Evolutionary conservation across 2,797 vertebrate genomes (phyloP), one percentile per base, ranked within the genome.

Genomic region (Tragopan temminckii): DNA sequence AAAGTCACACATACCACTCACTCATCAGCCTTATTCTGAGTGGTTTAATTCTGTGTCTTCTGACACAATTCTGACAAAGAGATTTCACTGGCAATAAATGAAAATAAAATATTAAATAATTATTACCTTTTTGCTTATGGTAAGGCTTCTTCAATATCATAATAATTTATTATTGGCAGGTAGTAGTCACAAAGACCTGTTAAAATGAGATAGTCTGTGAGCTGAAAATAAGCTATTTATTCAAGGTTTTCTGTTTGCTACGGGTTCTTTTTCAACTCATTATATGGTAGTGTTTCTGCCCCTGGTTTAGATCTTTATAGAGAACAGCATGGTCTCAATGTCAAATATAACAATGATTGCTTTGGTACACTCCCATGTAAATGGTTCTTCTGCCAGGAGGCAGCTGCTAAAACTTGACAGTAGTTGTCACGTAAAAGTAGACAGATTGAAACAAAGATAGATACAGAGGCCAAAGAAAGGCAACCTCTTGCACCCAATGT

Each of bases 151-250:
- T 48, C 31, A 72, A 53, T 52, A 55, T 81, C 25, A 3, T 57
- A 59, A 45, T 52, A 91, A 75, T 20, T 8, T 70, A n/a, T 31
- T 76, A 78, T 45, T 93, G 45, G 16, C 68, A 58, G 57, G 36
- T 42, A 74, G 61, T 31, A 94, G 70, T 63, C 71, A 82, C 29
- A 86, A 84, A 81, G 58, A 74, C n/a, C n/a, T 78, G 53, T 59
- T 80, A 90, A 67, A 80, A 69, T 8, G 43, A 29, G 21, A 61
- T 58, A 70, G 23, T 11, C n/a, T 72, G 9, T 25, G 25, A 70
- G 20, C 24, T 93, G 70, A 88, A 91, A 94, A 70, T 40, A 84
- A 84, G 33, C 7, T 76, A 53, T 90, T 85, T 88, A 70, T 75
- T 84, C 63, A 55, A 90, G 43, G 17, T 35, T 88, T 86, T 91